Base-by-base conservation (phyloP, 2,888 invertebrate species). In the Xanthorhoe spadicearia region DNA sequence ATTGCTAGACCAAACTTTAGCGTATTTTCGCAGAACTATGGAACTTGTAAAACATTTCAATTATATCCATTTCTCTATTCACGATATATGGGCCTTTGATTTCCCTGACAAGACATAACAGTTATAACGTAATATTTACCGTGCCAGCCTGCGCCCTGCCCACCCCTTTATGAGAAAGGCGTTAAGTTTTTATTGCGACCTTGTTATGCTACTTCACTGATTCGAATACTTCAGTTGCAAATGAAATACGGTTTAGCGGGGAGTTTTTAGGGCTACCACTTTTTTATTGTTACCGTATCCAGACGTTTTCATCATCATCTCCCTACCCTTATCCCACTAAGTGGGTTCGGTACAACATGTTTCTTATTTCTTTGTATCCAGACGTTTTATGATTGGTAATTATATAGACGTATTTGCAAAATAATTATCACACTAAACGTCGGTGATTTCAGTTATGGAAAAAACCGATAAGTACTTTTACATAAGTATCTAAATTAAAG, bases 141-240 rank as follows among this genome's bases (percentile, higher is more conserved):
- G 80, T 81, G 74, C 82, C 80, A 80, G 70, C 64, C 72, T 54
- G 77, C 75, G 76, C 73, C 70, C 66, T 59, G 64, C 66, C 71
- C 72, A 72, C 69, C 68, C 69, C 70, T 70, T 74, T 74, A 70
- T 72, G 73, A 66, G 72, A 64, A 62, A 75, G 78, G 82, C 80
- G 82, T 78, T 79, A 81, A 77, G 75, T 73, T 74, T 83, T 81
- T 82, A 81, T 74, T 72, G 74, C 74, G 61, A 66, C 72, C 71
- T 76, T 79, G 77, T 80, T 80, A 81, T 79, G 76, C 74, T 74
- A 74, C 72, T 69, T 72, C 68, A 74, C 69, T 79, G 77, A 76
- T 78, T 78, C 73, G 62, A 78, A 78, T 80, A 76, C 77, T 77
- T 74, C 64, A 66, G 61, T 69, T 74, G 53, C 63, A 64, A 74